A percentile compares a stretch with the other conserved stretches of the same genome.
Conservation (phyloP, 2,888 invertebrate species). For the Rhagium mordax region DNA sequence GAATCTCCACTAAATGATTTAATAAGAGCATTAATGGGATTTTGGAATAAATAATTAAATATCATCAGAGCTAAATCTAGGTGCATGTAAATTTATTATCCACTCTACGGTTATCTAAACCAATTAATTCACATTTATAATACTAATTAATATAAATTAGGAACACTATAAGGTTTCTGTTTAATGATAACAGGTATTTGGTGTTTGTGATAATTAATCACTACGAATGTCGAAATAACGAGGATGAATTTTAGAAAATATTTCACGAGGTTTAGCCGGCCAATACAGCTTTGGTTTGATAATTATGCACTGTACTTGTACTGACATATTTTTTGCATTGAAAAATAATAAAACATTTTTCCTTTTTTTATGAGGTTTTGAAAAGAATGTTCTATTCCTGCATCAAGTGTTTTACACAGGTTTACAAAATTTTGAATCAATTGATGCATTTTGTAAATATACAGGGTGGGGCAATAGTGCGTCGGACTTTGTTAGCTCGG, state of each 20-base stretch:
- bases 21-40: constrained; percentile 1
- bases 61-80: constrained; percentile 1
- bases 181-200: constrained; percentile 9
- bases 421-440: too few relatives aligned
- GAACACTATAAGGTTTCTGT: constrained; percentile 5
- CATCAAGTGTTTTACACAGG: too few relatives aligned
- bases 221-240: not conserved
- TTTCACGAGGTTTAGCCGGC: too few relatives aligned
- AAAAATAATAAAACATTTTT: too few relatives aligned
- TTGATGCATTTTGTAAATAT: too few relatives aligned
- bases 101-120: not conserved
- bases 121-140: constrained; percentile 10
- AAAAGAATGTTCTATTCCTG: too few relatives aligned
- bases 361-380: too few relatives aligned
- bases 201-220: constrained; percentile 4
- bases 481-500: too few relatives aligned
- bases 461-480: too few relatives aligned
- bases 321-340: too few relatives aligned
- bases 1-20: constrained; percentile 1
- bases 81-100: constrained; percentile 20
- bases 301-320: too few relatives aligned
- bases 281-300: too few relatives aligned
- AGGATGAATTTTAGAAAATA: not conserved
- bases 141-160: constrained; percentile 30
- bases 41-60: constrained; percentile 14